phyloP scores from a whole-genome alignment of 2,113 vertebrate genomes.

The Alaudala cheleensis region DNA sequence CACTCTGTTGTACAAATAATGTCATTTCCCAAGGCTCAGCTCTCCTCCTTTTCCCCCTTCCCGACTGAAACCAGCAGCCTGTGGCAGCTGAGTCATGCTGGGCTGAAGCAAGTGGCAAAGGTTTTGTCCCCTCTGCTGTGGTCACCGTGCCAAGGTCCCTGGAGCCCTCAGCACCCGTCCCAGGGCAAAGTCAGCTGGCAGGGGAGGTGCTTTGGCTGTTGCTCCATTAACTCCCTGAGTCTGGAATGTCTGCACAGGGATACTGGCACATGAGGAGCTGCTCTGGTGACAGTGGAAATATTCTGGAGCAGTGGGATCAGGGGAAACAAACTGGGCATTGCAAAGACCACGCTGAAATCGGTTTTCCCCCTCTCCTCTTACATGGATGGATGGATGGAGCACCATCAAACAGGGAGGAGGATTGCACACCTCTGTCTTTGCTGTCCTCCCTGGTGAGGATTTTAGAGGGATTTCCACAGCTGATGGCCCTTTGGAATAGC shows the following conservation, averaged over 20 bases:
- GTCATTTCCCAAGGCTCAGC: background rate
- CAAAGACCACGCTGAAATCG: background rate
- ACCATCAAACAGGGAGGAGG: background rate
- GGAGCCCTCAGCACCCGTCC: background rate
- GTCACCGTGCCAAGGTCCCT: background rate
- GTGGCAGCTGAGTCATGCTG: background rate
- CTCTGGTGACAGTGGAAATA: background rate
- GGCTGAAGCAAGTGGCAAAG: background rate
- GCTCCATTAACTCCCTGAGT: background rate
- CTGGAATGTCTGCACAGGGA: rapidly evolving
- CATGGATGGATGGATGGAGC: rapidly evolving
- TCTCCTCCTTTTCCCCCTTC: background rate
- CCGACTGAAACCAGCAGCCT: background rate
- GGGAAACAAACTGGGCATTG: background rate
- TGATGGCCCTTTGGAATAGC: background rate
- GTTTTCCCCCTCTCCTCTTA: background rate
- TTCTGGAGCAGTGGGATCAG: background rate
- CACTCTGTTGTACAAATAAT: background rate
- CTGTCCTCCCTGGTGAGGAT: background rate
- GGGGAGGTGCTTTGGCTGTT: background rate
- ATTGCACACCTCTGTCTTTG: background rate
- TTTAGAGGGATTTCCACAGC: background rate
- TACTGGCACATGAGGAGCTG: background rate
- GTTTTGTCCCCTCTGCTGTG: background rate
- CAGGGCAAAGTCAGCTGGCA: background rate